These are phyloP conservation scores for Puntigrus tetrazona DNA, from an alignment of 2,113 vertebrate genomes.

Conservation along the genomic window DNA sequence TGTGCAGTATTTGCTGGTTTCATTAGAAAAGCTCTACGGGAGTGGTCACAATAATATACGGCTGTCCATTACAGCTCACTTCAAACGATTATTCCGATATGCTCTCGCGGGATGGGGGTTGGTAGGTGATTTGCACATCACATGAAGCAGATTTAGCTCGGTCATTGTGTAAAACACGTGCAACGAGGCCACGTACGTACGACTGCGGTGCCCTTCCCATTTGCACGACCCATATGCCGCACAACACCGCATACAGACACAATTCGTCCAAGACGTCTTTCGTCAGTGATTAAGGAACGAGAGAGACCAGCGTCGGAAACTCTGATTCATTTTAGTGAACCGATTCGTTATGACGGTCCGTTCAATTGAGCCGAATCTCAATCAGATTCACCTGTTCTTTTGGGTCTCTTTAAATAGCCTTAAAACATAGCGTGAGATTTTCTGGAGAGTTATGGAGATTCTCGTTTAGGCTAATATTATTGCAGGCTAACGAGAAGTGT, in stretches of 20 bases:
- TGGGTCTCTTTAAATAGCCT: neutral
- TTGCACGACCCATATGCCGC: constrained; percentile 1
- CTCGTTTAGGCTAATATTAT: neutral
- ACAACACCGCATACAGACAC: neutral
- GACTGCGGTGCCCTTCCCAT: neutral
- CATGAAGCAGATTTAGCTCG: constrained; percentile 38
- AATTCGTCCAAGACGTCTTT: neutral
- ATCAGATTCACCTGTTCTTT: neutral
- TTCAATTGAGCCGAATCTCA: neutral
- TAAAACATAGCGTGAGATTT: neutral
- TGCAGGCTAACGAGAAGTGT: neutral
- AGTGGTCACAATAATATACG: neutral
- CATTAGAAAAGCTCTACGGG: neutral
- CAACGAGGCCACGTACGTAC: neutral
- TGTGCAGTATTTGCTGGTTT: neutral
- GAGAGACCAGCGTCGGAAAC: neutral
- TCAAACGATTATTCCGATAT: neutral
- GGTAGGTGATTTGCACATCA: constrained; percentile 22
- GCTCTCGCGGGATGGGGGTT: neutral
- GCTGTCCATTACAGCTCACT: constrained; percentile 2
- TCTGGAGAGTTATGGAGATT: neutral
- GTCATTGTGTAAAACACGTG: neutral
- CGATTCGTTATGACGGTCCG: neutral
- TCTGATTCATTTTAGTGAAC: constrained; percentile 7
- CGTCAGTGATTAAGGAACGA: neutral